phyloP scores from a whole-genome alignment of 1,140 invertebrate genomes.

The Caerostris darwini region DNA sequence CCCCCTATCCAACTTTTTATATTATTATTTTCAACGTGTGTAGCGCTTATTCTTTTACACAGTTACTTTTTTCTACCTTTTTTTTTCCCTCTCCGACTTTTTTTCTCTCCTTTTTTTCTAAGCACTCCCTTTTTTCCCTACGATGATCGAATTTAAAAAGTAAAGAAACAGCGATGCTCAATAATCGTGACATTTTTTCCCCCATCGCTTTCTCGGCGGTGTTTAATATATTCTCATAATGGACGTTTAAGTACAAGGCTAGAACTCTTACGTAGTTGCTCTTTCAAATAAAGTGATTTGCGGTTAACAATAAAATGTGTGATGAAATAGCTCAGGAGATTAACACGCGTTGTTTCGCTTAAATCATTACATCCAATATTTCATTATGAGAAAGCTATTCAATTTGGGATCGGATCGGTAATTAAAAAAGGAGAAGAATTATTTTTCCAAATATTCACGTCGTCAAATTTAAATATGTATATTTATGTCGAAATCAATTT shows the following conservation, averaged over 20 bases:
- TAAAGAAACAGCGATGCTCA: conserved; percentile 63
- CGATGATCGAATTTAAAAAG: conserved; percentile 74
- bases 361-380: conserved; percentile 19
- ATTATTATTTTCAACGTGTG: conserved; percentile 52
- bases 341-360: background rate
- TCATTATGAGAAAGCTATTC: conserved; percentile 9
- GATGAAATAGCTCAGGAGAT: conserved; percentile 5
- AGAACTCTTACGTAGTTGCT: background rate
- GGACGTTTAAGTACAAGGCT: conserved; percentile 55
- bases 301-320: conserved; percentile 39
- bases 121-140: background rate
- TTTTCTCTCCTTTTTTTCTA: conserved; percentile 20
- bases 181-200: conserved; percentile 59
- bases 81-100: background rate
- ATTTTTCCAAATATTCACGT: background rate
- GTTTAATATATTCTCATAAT: conserved; percentile 72
- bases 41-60: conserved; percentile 61
- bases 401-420: background rate
- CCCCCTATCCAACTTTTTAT: conserved; percentile 21
- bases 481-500: background rate
- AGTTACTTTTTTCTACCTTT: conserved; percentile 34
- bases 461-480: background rate
- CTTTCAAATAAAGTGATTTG: conserved; percentile 32
- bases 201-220: background rate
- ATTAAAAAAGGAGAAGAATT: background rate